Evolutionary conservation across 2,797 vertebrate genomes (phyloP).

Genomic region (Propithecus deckenii): DNA sequence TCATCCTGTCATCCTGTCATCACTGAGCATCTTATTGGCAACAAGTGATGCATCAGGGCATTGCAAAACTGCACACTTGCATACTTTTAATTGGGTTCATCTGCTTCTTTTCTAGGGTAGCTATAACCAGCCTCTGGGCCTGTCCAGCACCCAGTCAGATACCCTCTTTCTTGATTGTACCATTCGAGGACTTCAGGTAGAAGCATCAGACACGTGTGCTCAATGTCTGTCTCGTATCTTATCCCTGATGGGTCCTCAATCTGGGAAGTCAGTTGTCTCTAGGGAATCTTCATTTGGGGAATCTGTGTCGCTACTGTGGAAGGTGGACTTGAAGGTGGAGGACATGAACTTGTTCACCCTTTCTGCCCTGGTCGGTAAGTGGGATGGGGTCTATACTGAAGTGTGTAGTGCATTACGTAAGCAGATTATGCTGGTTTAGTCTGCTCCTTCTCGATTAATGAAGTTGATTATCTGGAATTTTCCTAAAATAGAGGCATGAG

Average conservation of each 20-base stretch:
- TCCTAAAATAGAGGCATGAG: neutral
- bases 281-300: slow-evolving; percentile 74
- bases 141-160: slow-evolving; percentile 85
- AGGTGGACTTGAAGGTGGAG: slow-evolving; percentile 93
- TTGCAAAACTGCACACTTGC: neutral
- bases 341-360: slow-evolving; percentile 95
- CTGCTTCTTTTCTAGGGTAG: slow-evolving; percentile 88
- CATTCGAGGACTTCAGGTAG: slow-evolving; percentile 94
- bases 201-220: slow-evolving; percentile 94
- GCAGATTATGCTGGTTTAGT: neutral
- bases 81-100: neutral
- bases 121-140: slow-evolving; percentile 89
- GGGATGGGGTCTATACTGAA: neutral
- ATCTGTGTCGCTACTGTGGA: slow-evolving; percentile 88
- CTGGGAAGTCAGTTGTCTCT: slow-evolving; percentile 29
- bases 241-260: slow-evolving; percentile 81
- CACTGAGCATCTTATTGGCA: neutral
- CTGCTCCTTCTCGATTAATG: slow-evolving; percentile 23
- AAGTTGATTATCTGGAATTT: slow-evolving; percentile 24
- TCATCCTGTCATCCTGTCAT: neutral
- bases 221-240: slow-evolving; percentile 94
- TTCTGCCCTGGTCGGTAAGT: slow-evolving; percentile 92
- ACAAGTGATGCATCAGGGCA: neutral
- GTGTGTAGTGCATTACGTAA: neutral
- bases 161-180: slow-evolving; percentile 92